Base-by-base conservation (phyloP, 2,113 vertebrate genomes). In the Nestor notabilis region DNA sequence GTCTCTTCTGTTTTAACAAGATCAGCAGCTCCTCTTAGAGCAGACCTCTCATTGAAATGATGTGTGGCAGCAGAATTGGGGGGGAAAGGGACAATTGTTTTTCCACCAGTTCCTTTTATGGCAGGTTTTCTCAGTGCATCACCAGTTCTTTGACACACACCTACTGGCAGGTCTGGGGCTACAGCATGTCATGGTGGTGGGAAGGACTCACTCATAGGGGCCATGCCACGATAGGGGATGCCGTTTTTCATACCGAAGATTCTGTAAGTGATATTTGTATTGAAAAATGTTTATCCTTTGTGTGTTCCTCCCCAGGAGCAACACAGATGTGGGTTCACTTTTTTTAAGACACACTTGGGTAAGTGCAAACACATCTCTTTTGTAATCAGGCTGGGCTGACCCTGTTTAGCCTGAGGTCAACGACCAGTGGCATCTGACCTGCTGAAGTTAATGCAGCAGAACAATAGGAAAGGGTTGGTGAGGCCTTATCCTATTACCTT, bases 401-500 rank as follows among this genome's bases (percentile, higher is more conserved):
- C 97, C 89, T 96, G 83, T 96, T 96, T 98, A 97, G 96, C 96
- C 93, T 49, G 95, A 98, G 98, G 98, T 99, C 97, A 98, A 96
- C 10, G 61, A 97, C 95, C 88, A 96, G 95, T 97, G 97, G 98
- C 98, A 98, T 96, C 97, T 98, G 98, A 98, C 98, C 98, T 97
- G 96, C 95, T 18, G 78, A 97, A 98, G 97, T 98, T 98, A 98
- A 98, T 98, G 98, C 98, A 41, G 95, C 95, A 96, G 97, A 97
- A 99, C 98, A 99, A 99, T 98, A 90, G 96, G 72, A 91, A 31
- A 90, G 90, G 93, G 95, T 92, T 93, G 88, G 87, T 25, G 18
- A 96, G 95, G 89, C 83, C 97, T 98, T 97, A 98, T 98, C 97
- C 98, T 97, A 98, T 98, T 98, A 98, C 98, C 97, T 98, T 98